Evolutionary conservation across 2,797 vertebrate genomes (phyloP).

Genomic region (Lindbergichthys nudifrons): DNA sequence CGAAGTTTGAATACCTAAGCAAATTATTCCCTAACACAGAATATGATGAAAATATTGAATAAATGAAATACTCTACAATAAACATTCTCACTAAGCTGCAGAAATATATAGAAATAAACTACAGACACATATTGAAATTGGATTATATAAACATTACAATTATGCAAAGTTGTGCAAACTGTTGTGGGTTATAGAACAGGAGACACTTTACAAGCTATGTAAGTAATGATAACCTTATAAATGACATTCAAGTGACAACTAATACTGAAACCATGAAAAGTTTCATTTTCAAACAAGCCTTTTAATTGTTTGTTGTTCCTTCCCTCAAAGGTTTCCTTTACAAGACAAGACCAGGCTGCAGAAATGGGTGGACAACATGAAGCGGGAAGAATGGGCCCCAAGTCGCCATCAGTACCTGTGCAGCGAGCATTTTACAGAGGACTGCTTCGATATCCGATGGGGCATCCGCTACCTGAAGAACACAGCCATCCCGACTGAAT

Average conservation of each 20-base stretch:
- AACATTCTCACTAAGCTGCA: no score
- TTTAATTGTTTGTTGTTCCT: slow-evolving; percentile 16
- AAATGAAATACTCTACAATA: no score
- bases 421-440: slow-evolving; percentile 90
- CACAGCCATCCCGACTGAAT: slow-evolving; percentile 89
- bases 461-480: slow-evolving; percentile 91
- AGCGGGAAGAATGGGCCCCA: slow-evolving; percentile 86
- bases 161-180: no score
- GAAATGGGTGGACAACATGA: slow-evolving; percentile 91
- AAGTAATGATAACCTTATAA: background rate
- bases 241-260: background rate
- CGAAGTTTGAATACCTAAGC: no score
- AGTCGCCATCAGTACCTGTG: slow-evolving; percentile 92
- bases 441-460: slow-evolving; percentile 91
- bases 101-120: no score
- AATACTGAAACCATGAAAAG: background rate
- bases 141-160: no score
- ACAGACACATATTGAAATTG: no score
- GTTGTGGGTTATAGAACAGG: no score
- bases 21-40: no score
- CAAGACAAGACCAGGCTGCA: slow-evolving; percentile 88
- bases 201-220: no score
- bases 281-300: background rate
- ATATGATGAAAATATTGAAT: no score
- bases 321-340: slow-evolving; percentile 86